Base-by-base conservation (phyloP, 2,797 vertebrate genomes). In the Phrynocephalus forsythii region DNA sequence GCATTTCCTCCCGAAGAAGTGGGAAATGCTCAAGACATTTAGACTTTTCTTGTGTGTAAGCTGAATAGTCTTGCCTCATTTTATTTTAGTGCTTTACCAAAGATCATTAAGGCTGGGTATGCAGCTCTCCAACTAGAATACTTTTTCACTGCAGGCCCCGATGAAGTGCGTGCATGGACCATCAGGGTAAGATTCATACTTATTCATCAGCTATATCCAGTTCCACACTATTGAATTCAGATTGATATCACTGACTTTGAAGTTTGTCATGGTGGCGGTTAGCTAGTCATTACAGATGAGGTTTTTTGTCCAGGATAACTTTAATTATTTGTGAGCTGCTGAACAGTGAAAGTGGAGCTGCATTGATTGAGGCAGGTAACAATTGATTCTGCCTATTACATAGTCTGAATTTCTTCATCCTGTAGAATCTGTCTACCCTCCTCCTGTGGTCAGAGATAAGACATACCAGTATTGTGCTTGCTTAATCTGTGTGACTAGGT, bases 361-460 rank as follows among this genome's bases (percentile, higher is more conserved):
- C 98, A 99, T 99, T 99, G 99, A 99, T 99, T 99, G 98, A 99
- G 98, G 98, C 98, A 98, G 98, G 98, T 99, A 99, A 99, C 98
- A 99, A 99, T 99, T 99, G 99, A 99, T 99, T 99, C 98, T 99
- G 98, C 98, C 99, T 99, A 99, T 99, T 99, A 99, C 98, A 98
- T 98, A 98, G 98, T 98, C 98, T 98, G 98, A 99, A 99, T 99
- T 99, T 99, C 98, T 99, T 98, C 99, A 99, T 99, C 98, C 99
- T 97, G 98, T 97, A 98, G 98, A 98, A 99, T 99, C 98, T 98
- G 98, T 98, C 98, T 98, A 98, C 98, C 98, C 98, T 98, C 99
- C 98, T 99, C 98, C 99, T 99, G 99, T 98, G 97, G 98, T 97
- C 97, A 97, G 97, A 99, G 99, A 99, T 99, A 99, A 99, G 98